These are phyloP conservation scores for Cacajao melanocephalus DNA, from an alignment of 2,797 vertebrate species.

Conservation along the genomic window DNA sequence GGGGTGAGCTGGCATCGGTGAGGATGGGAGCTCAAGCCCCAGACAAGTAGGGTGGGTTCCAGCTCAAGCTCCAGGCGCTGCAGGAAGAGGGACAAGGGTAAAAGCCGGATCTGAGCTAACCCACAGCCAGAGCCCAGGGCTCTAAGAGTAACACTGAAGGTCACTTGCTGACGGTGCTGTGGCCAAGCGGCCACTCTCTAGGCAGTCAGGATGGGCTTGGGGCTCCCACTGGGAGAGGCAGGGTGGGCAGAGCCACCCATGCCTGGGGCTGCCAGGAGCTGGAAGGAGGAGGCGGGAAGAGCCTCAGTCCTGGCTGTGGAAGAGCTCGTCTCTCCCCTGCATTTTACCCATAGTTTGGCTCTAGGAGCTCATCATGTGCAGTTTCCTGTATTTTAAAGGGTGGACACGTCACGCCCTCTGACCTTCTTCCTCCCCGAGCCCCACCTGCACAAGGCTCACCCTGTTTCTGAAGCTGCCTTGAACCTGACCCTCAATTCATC, in stretches of 20 bases:
- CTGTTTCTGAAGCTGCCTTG: neutral
- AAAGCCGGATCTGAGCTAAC: rapidly evolving
- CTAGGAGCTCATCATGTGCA: neutral
- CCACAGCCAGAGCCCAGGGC: neutral
- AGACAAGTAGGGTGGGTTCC: neutral
- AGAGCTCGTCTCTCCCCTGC: neutral
- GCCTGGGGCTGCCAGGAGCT: neutral
- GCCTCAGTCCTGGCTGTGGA: neutral
- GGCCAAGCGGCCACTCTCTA: neutral
- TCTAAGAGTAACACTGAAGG: neutral
- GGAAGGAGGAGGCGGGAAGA: neutral
- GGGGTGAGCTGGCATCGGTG: neutral
- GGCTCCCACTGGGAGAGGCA: neutral
- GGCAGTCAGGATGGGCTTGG: neutral
- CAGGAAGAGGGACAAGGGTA: neutral
- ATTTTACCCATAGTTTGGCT: neutral
- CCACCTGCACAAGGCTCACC: neutral
- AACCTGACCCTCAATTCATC: neutral
- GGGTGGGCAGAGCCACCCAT: rapidly evolving
- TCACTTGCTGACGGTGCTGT: neutral
- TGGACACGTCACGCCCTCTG: neutral
- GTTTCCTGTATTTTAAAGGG: neutral
- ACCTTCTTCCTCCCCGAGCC: neutral
- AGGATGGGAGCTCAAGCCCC: neutral
- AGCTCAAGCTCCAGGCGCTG: neutral